Percentiles rank a stretch among this genome's conserved stretches.
phyloP scores from a whole-genome alignment of 2,113 vertebrate genomes.

The Ivindomyrus marchei region DNA sequence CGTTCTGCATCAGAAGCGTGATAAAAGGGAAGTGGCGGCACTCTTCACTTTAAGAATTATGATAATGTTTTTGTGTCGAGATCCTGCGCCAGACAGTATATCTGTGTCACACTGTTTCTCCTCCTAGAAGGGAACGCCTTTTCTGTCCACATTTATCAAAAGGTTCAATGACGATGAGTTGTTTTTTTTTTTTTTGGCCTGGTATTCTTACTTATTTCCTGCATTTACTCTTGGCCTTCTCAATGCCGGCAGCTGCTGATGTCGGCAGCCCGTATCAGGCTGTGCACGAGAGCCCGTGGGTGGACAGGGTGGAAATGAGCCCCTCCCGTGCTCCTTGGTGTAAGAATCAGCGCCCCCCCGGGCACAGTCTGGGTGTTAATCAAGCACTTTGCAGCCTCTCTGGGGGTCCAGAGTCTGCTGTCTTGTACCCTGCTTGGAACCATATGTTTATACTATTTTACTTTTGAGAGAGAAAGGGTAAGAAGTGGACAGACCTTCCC shows the following conservation, averaged over 20 bases:
- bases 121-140: constrained; percentile 17
- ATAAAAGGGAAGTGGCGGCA: background rate
- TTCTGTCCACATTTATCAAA: constrained; percentile 30
- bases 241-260: background rate
- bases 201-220: background rate
- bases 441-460: constrained; percentile 24
- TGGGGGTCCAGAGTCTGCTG: constrained; percentile 20
- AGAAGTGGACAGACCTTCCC: background rate
- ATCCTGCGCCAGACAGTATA: constrained; percentile 13
- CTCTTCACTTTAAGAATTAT: background rate
- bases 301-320: constrained; percentile 2
- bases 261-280: background rate
- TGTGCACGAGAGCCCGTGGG: background rate
- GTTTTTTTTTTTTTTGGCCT: background rate
- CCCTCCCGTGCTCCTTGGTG: background rate
- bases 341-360: constrained; percentile 25
- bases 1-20: background rate
- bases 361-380: constrained; percentile 49
- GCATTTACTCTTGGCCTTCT: background rate
- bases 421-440: constrained; percentile 32
- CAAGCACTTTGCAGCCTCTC: constrained; percentile 49
- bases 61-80: constrained; percentile 14
- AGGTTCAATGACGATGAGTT: background rate
- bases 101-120: constrained; percentile 29
- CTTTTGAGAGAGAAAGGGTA: background rate